phyloP scores from a whole-genome alignment of 2,113 vertebrate species.

The Paramormyrops kingsleyae region DNA sequence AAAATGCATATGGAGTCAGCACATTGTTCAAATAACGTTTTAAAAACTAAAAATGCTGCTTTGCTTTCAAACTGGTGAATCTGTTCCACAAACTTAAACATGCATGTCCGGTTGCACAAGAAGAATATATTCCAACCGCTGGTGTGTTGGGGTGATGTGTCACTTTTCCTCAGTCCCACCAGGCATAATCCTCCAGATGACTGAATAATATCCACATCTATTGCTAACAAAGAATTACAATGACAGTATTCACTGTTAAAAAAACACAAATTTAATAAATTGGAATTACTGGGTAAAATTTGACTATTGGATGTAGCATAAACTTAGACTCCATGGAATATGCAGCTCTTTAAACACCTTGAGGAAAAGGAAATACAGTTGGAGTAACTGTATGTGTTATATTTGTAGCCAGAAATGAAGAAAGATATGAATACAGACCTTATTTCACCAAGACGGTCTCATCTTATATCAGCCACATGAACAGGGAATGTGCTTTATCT shows the following conservation, averaged over 20 bases:
- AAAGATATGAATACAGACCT: neutral
- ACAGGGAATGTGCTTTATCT: neutral
- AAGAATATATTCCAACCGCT: neutral
- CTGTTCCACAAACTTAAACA: neutral
- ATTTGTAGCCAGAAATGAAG: neutral
- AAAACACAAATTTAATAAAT: neutral
- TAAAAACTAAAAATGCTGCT: neutral
- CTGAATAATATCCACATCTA: neutral
- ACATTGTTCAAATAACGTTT: neutral
- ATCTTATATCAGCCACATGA: neutral
- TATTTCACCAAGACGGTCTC: neutral
- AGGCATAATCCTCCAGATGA: neutral
- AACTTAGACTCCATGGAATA: neutral
- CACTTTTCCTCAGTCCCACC: neutral
- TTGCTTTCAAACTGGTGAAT: neutral
- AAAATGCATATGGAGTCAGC: neutral
- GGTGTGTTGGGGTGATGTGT: neutral
- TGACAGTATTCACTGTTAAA: neutral
- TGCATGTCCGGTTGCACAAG: neutral
- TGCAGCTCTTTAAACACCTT: neutral
- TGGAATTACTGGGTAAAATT: neutral
- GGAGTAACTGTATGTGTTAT: neutral
- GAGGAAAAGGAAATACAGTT: neutral
- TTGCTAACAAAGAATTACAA: neutral
- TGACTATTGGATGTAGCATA: neutral